Conservation (phyloP, 2,888 invertebrate species). For the Cremastobaeus sp. region DNA sequence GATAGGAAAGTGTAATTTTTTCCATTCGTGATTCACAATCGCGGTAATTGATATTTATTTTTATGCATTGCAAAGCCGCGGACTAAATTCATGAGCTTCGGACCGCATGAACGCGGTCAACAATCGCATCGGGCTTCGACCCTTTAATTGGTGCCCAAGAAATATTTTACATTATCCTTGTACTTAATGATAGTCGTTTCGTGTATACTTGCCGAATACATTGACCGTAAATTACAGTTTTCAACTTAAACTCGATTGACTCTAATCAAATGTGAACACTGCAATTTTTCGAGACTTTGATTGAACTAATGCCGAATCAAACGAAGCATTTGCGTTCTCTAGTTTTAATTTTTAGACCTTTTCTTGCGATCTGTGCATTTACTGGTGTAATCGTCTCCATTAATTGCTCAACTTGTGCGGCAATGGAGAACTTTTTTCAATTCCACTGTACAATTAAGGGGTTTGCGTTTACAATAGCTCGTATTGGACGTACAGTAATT, state of each 20-base stretch:
- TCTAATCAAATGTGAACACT: slow-evolving; percentile 26
- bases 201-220: slow-evolving; percentile 44
- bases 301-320: slow-evolving; percentile 2
- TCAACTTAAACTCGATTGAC: slow-evolving; percentile 27
- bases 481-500: slow-evolving; percentile 31
- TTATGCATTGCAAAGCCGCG: too few relatives aligned
- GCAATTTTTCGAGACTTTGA: slow-evolving; percentile 10
- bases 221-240: slow-evolving; percentile 29
- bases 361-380: slow-evolving; percentile 1
- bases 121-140: slow-evolving; percentile 6
- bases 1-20: slow-evolving; percentile 32
- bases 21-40: slow-evolving; percentile 10
- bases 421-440: slow-evolving; percentile 12
- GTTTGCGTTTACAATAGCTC: slow-evolving; percentile 5
- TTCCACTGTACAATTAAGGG: not conserved
- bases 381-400: slow-evolving; percentile 18
- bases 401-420: slow-evolving; percentile 22
- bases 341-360: slow-evolving; percentile 1
- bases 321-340: not conserved
- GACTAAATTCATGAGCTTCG: not conserved
- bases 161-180: slow-evolving; percentile 33
- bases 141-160: slow-evolving; percentile 35
- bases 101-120: not conserved
- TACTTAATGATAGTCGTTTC: slow-evolving; percentile 45
- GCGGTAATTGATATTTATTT: not conserved